Percentiles rank a stretch among this genome's conserved stretches.
These are phyloP conservation scores for Andrena hattorfiana DNA, from an alignment of 2,888 invertebrate genomes.

Conservation along the genomic window DNA sequence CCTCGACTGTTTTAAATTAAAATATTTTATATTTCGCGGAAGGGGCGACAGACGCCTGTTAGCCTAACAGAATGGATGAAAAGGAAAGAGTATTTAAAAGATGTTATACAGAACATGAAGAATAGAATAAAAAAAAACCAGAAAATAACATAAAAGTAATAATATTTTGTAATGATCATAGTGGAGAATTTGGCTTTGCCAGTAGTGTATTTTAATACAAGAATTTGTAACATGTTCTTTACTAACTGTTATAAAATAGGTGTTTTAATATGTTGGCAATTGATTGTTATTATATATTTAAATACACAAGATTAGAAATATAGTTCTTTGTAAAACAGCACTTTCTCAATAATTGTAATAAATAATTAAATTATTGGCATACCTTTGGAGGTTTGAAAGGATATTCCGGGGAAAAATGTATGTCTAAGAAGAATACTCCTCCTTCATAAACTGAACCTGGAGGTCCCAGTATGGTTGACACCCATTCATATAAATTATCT, in stretches of 20 bases:
- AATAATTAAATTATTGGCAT: slow-evolving; percentile 16
- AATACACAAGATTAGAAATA: background rate
- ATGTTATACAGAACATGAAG: too few relatives aligned
- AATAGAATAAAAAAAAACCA: too few relatives aligned
- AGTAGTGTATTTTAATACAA: too few relatives aligned
- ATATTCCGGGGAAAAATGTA: slow-evolving; percentile 98
- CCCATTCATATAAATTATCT: slow-evolving; percentile 99
- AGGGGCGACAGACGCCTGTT: too few relatives aligned
- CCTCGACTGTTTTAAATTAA: too few relatives aligned
- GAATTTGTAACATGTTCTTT: too few relatives aligned
- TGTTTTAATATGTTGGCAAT: background rate
- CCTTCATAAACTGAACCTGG: slow-evolving; percentile 99
- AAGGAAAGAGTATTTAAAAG: too few relatives aligned
- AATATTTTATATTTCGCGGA: too few relatives aligned
- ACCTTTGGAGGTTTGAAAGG: slow-evolving; percentile 99
- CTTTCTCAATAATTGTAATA: slow-evolving; percentile 1
- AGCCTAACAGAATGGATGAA: too few relatives aligned
- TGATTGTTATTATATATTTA: background rate
- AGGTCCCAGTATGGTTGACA: slow-evolving; percentile 98
- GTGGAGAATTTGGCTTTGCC: too few relatives aligned
- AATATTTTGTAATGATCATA: too few relatives aligned
- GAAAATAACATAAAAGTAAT: too few relatives aligned
- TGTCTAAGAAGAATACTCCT: slow-evolving; percentile 99
- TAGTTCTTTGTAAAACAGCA: background rate
- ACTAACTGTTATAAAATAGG: background rate